phyloP scores from a whole-genome alignment of 2,888 invertebrate genomes.

The Quadroppia sp. region DNA sequence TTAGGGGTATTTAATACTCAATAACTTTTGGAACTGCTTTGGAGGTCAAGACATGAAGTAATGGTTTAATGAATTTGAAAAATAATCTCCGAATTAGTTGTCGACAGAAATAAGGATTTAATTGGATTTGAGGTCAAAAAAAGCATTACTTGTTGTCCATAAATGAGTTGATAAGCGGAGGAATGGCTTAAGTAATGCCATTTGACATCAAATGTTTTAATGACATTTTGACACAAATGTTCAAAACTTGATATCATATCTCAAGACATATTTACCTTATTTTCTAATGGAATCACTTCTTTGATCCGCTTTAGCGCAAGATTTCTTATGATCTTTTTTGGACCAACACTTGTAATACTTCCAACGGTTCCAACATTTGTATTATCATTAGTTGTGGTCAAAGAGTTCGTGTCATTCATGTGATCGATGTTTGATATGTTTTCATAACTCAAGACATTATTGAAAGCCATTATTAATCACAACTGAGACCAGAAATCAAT shows the following conservation, averaged over 20 bases:
- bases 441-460: not conserved
- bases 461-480: conserved; percentile 25
- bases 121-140: conserved; percentile 17
- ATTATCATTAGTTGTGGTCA: not conserved
- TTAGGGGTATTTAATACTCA: too few relatives aligned
- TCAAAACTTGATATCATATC: not conserved
- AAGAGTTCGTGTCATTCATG: conserved; percentile 19
- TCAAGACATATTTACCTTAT: conserved; percentile 35
- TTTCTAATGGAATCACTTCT: conserved; percentile 30
- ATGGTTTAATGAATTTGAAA: not conserved
- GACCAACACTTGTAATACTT: not conserved
- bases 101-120: not conserved
- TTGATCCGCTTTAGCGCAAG: conserved; percentile 38
- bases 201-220: not conserved
- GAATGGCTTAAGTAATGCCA: not conserved
- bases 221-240: not conserved
- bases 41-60: not conserved
- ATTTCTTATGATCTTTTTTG: conserved; percentile 38
- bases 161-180: not conserved
- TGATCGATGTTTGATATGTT: not conserved
- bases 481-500: not conserved
- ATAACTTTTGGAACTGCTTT: too few relatives aligned
- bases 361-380: not conserved
- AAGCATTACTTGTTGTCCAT: not conserved
- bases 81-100: not conserved